These are phyloP conservation scores for Neodiprion pinetum DNA, from an alignment of 1,140 invertebrate genomes.

Conservation along the genomic window DNA sequence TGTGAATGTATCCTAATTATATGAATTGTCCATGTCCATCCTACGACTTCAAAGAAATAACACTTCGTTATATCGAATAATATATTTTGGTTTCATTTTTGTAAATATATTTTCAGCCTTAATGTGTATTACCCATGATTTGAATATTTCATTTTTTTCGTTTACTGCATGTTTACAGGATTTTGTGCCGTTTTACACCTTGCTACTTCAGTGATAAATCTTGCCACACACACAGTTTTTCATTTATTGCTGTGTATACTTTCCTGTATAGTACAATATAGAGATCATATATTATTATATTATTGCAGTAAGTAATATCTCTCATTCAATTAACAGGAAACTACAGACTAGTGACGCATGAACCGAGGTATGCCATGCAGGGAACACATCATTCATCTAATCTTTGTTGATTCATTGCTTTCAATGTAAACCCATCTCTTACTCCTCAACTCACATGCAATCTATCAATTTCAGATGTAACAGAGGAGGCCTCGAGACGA, in stretches of 20 bases:
- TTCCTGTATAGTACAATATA: slow-evolving; percentile 53
- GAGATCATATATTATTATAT: slow-evolving; percentile 42
- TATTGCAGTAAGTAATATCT: slow-evolving; percentile 53
- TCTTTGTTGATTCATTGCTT: slow-evolving; percentile 62
- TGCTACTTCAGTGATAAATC: slow-evolving; percentile 31
- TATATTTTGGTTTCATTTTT: slow-evolving; percentile 11
- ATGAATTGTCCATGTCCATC: slow-evolving; percentile 4
- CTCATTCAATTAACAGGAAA: slow-evolving; percentile 60
- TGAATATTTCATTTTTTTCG: slow-evolving; percentile 42
- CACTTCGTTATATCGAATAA: slow-evolving; percentile 2
- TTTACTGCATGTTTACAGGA: slow-evolving; percentile 60
- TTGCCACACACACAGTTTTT: slow-evolving; percentile 20
- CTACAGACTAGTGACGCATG: slow-evolving; percentile 60
- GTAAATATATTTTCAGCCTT: slow-evolving; percentile 29
- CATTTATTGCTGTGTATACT: slow-evolving; percentile 34
- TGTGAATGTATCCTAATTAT: slow-evolving; percentile 2
- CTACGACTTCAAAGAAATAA: background rate
- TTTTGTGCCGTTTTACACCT: slow-evolving; percentile 46
- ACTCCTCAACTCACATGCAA: slow-evolving; percentile 33
- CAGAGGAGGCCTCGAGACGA: slow-evolving; percentile 56
- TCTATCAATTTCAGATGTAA: slow-evolving; percentile 57
- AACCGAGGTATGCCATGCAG: slow-evolving; percentile 60
- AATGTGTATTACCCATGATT: slow-evolving; percentile 40
- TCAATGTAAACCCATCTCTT: slow-evolving; percentile 49
- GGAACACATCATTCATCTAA: slow-evolving; percentile 62